Percentiles rank a stretch among this genome's conserved stretches.
phyloP scores from a whole-genome alignment of 2,888 invertebrate genomes.

The Chaitophorus viminalis region DNA sequence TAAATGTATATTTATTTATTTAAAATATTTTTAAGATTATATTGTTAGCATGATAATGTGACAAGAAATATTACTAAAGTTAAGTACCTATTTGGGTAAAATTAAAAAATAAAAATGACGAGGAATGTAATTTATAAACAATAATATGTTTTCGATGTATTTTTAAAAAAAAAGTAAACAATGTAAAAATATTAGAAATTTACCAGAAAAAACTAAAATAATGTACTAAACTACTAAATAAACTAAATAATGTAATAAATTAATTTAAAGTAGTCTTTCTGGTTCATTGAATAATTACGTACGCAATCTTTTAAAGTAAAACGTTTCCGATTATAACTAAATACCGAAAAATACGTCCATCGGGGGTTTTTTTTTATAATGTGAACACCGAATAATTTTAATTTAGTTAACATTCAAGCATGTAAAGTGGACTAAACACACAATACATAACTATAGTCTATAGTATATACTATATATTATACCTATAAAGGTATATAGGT shows the following conservation, averaged over 20 bases:
- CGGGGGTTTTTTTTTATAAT: background rate
- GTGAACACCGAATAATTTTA: background rate
- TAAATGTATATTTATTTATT: too few relatives aligned
- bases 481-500: too few relatives aligned
- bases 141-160: background rate
- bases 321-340: background rate
- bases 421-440: background rate
- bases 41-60: too few relatives aligned
- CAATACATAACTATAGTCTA: too few relatives aligned
- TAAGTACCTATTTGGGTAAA: too few relatives aligned
- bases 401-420: background rate
- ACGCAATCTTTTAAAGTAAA: background rate
- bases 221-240: background rate
- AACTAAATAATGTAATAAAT: too few relatives aligned
- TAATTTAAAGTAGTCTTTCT: constrained; percentile 8
- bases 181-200: background rate
- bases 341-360: background rate
- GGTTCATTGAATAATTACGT: constrained; percentile 28
- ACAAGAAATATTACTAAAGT: too few relatives aligned
- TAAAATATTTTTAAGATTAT: too few relatives aligned
- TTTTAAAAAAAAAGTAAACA: background rate
- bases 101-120: too few relatives aligned
- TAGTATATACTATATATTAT: too few relatives aligned
- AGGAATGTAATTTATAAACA: background rate
- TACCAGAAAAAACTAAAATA: background rate